Conservation (phyloP, 2,113 vertebrate species). For the Pelusios castaneus region DNA sequence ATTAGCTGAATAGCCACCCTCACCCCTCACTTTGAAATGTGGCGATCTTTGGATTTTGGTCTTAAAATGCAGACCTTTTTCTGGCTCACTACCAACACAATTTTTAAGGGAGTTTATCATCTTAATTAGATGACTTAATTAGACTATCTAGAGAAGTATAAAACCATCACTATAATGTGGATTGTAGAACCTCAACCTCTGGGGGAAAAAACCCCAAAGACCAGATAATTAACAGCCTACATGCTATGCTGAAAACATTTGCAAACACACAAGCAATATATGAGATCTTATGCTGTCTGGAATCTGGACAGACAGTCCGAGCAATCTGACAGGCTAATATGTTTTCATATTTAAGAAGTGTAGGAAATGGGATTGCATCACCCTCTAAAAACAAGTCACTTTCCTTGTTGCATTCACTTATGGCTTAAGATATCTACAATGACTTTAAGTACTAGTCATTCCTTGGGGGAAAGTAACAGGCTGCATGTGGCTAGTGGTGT, state of each 20-base stretch:
- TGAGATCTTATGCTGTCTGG: background rate
- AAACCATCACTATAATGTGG: background rate
- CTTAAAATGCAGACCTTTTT: conserved; percentile 17
- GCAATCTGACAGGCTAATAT: background rate
- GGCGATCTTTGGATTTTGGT: conserved; percentile 6
- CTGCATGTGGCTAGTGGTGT: background rate
- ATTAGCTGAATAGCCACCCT: conserved; percentile 23
- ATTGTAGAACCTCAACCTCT: background rate
- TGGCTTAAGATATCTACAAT: background rate
- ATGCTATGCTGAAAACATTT: background rate
- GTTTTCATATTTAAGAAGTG: background rate
- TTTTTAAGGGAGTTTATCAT: conserved; percentile 39
- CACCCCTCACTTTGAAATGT: background rate
- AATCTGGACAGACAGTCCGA: background rate
- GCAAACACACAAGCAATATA: background rate
- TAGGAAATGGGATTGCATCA: background rate
- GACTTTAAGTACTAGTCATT: background rate
- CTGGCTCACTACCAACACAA: conserved; percentile 28
- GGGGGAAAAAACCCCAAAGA: background rate
- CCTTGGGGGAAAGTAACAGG: conserved; percentile 15
- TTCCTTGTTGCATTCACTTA: background rate
- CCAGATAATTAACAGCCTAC: background rate
- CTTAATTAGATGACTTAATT: conserved; percentile 2
- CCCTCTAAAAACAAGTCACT: background rate
- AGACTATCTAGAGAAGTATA: background rate